Evolutionary conservation across 2,113 vertebrate species (phyloP).

Genomic region (Sebastes fasciatus): DNA sequence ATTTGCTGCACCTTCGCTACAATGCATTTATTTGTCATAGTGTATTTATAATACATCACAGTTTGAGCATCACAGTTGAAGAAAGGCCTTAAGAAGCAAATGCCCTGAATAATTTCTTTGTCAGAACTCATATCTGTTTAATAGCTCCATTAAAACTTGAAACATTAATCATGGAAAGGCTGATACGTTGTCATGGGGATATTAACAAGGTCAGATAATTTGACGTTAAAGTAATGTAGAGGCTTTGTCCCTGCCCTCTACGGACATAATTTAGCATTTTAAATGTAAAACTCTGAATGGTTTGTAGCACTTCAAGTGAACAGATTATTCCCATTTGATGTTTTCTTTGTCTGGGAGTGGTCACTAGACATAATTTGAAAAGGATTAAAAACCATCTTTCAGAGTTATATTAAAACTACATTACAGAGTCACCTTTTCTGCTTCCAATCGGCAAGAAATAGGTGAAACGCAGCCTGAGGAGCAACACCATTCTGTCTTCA

Average conservation of each 20-base stretch:
- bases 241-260: neutral
- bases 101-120: conserved; percentile 1
- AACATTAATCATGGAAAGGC: conserved; percentile 1
- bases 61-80: conserved; percentile 34
- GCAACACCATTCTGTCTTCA: conserved; percentile 12
- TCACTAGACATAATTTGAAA: conserved; percentile 14
- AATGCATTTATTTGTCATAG: conserved; percentile 8
- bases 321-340: conserved; percentile 12
- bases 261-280: conserved; percentile 1
- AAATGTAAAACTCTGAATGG: neutral
- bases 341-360: neutral
- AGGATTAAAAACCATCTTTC: neutral
- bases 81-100: neutral
- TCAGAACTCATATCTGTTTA: neutral
- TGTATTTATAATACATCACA: neutral
- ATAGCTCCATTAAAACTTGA: conserved; percentile 33
- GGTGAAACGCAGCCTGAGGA: conserved; percentile 9
- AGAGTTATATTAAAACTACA: neutral
- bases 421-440: conserved; percentile 19
- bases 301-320: neutral
- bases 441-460: conserved; percentile 14
- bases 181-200: neutral
- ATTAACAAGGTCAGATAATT: neutral
- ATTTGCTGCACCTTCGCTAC: neutral
- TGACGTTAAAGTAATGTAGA: neutral